Conservation (phyloP, 2,797 vertebrate genomes). For the Scomberomorus guttatus region DNA sequence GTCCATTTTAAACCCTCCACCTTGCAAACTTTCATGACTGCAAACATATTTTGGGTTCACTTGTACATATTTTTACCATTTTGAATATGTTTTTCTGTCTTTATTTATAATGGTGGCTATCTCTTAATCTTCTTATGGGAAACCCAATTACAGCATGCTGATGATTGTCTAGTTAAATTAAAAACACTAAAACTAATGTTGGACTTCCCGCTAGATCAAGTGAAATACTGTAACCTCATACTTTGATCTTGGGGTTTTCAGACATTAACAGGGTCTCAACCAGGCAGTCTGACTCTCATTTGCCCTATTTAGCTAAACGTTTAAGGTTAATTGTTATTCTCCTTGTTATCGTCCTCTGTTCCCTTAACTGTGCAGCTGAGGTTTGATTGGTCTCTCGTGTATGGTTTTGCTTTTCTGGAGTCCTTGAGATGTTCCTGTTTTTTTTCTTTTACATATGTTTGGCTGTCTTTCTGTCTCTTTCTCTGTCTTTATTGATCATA, state of each 20-base stretch:
- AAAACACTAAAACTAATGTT: slow-evolving; percentile 30
- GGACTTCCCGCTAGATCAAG: slow-evolving; percentile 13
- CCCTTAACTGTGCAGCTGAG: slow-evolving; percentile 32
- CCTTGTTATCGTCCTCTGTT: slow-evolving; percentile 28
- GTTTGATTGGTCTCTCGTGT: slow-evolving; percentile 44
- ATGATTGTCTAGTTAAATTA: slow-evolving; percentile 43
- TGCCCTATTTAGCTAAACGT: slow-evolving; percentile 42
- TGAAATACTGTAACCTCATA: slow-evolving; percentile 43
- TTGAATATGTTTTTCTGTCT: slow-evolving; percentile 22
- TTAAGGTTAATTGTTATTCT: slow-evolving; percentile 47
- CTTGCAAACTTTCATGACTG: slow-evolving; percentile 14
- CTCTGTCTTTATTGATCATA: slow-evolving; percentile 2
- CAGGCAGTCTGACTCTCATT: slow-evolving; percentile 58
- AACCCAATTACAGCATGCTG: slow-evolving; percentile 37
- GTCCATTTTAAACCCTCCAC: background rate
- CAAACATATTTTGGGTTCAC: background rate
- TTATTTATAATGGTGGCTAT: slow-evolving; percentile 36
- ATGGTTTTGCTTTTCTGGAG: slow-evolving; percentile 35
- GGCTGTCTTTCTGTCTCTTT: slow-evolving; percentile 5
- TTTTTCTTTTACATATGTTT: background rate
- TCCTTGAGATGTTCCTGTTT: slow-evolving; percentile 18
- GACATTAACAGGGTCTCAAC: slow-evolving; percentile 50
- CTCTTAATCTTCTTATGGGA: slow-evolving; percentile 38
- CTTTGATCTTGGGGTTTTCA: slow-evolving; percentile 50
- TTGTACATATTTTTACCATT: background rate